These are phyloP conservation scores for Drosophila austrosaltans DNA, from an alignment of 2,888 invertebrate species.

Conservation along the genomic window DNA sequence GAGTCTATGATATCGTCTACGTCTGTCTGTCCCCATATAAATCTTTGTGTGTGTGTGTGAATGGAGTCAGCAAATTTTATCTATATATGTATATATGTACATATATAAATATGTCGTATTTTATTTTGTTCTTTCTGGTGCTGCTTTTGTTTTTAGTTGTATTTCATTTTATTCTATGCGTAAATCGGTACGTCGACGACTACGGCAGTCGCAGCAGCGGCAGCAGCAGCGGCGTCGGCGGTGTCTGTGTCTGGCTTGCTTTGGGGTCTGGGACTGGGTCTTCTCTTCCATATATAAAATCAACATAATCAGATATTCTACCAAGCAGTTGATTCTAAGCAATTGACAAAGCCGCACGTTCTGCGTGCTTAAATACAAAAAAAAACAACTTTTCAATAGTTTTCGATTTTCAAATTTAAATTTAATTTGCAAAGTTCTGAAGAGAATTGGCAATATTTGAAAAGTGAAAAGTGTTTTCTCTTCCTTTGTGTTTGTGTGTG, in stretches of 20 bases:
- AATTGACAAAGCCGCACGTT: constrained; percentile 58
- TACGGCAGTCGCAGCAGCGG: background rate
- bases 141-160: constrained; percentile 58
- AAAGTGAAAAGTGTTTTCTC: constrained; percentile 20
- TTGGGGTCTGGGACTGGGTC: constrained; percentile 47
- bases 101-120: constrained; percentile 36
- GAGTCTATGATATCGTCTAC: background rate
- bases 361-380: constrained; percentile 27
- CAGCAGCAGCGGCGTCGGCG: constrained; percentile 23
- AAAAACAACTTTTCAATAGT: constrained; percentile 17
- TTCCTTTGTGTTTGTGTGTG: background rate
- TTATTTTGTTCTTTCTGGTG: constrained; percentile 72
- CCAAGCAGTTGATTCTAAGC: constrained; percentile 77
- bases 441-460: constrained; percentile 8
- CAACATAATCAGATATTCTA: constrained; percentile 79
- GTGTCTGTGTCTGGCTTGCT: constrained; percentile 47
- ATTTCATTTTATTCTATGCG: constrained; percentile 72
- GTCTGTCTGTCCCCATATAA: background rate
- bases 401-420: constrained; percentile 8
- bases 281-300: constrained; percentile 71
- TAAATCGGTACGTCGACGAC: constrained; percentile 36
- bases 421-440: constrained; percentile 3
- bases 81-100: background rate
- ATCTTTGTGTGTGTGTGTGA: background rate
- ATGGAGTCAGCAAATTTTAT: constrained; percentile 10